Evolutionary conservation across 2,113 vertebrate species (phyloP).

Genomic region (Trinectes maculatus): DNA sequence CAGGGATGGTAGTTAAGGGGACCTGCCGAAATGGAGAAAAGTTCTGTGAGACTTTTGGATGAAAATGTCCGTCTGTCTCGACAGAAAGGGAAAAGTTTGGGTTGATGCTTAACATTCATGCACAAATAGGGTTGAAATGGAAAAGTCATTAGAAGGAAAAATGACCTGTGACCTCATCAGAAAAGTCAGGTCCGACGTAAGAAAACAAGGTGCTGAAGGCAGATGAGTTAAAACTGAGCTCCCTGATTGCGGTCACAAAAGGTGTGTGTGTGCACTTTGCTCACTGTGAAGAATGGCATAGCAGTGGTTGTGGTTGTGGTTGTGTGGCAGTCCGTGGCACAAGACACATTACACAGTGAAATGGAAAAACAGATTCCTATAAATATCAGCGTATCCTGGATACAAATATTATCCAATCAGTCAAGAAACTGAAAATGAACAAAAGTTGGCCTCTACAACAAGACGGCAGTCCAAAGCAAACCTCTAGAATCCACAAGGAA

Average conservation of each 20-base stretch:
- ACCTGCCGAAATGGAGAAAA: slow-evolving; percentile 3
- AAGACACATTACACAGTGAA: not conserved
- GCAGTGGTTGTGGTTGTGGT: no score
- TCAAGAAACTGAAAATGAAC: slow-evolving; percentile 6
- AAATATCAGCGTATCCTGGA: not conserved
- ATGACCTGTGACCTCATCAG: not conserved
- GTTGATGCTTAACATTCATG: not conserved
- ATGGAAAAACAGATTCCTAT: not conserved
- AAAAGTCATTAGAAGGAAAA: not conserved
- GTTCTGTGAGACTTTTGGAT: not conserved
- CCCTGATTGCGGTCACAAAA: no score
- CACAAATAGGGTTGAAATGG: not conserved
- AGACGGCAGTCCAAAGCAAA: slow-evolving; percentile 1
- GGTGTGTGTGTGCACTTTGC: no score
- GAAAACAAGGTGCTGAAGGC: not conserved
- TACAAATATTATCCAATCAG: slow-evolving; percentile 1
- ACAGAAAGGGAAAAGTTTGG: not conserved
- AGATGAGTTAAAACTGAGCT: not conserved
- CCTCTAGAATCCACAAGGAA: not conserved
- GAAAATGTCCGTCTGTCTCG: slow-evolving; percentile 4
- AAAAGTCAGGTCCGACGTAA: not conserved
- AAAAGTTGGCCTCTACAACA: not conserved
- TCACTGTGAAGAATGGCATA: no score
- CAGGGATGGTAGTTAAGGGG: not conserved
- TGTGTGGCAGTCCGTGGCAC: not conserved